A percentile compares a stretch with the other conserved stretches of the same genome.
These are phyloP conservation scores for Hoplias malabaricus DNA, from an alignment of 2,113 vertebrate species.

Conservation along the genomic window DNA sequence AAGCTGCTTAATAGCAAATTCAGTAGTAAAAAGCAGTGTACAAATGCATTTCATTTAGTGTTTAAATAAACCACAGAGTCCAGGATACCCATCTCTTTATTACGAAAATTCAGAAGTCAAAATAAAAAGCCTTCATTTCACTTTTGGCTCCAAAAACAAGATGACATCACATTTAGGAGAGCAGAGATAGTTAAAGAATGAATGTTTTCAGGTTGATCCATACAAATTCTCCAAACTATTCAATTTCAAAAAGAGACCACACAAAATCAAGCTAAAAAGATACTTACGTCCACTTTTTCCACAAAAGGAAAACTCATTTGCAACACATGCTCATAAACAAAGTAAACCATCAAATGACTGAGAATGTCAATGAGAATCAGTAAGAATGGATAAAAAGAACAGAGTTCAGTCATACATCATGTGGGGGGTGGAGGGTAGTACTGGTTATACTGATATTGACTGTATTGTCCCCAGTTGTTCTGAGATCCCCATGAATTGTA, in stretches of 20 bases:
- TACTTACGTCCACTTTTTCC: slow-evolving; percentile 45
- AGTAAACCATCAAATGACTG: slow-evolving; percentile 36
- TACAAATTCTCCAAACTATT: slow-evolving; percentile 52
- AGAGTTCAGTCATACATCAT: slow-evolving; percentile 72
- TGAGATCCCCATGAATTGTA: slow-evolving; percentile 85
- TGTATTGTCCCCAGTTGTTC: slow-evolving; percentile 88
- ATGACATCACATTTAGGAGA: slow-evolving; percentile 57
- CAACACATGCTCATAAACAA: slow-evolving; percentile 62
- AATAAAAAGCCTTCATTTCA: slow-evolving; percentile 66
- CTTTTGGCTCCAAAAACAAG: slow-evolving; percentile 56
- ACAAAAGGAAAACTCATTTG: slow-evolving; percentile 44
- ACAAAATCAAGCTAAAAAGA: slow-evolving; percentile 54
- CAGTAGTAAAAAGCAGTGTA: no score
- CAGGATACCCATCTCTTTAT: slow-evolving; percentile 75
- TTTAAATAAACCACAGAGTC: slow-evolving; percentile 16
- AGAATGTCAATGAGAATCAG: slow-evolving; percentile 35
- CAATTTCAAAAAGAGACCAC: slow-evolving; percentile 54
- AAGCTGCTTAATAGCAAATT: no score
- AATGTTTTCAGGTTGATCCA: slow-evolving; percentile 44
- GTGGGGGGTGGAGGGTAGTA: slow-evolving; percentile 95
- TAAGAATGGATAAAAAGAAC: slow-evolving; percentile 55
- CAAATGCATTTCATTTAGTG: no score
- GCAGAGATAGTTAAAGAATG: slow-evolving; percentile 48
- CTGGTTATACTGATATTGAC: slow-evolving; percentile 86
- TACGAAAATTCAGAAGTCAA: slow-evolving; percentile 74